Conservation (phyloP, 1,140 invertebrate genomes). For the Brachystomella parvula region DNA sequence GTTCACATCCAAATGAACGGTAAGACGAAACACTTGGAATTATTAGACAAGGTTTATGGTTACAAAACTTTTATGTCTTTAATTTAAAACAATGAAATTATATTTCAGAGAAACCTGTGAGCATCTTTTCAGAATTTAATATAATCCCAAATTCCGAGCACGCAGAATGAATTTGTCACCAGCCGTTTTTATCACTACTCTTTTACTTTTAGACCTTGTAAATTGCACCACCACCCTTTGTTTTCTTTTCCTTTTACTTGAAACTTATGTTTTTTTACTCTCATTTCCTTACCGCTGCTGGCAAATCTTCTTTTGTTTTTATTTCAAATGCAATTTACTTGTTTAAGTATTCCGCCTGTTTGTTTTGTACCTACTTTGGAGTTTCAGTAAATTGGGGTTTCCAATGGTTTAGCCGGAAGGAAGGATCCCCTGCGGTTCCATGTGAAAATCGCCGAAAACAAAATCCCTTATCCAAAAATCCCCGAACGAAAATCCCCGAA, state of each 20-base stretch:
- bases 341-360: too few species aligned
- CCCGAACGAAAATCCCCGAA: too few species aligned
- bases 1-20: conserved; percentile 28
- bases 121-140: neutral
- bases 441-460: too few species aligned
- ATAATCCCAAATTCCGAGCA: neutral
- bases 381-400: too few species aligned
- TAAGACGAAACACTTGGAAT: conserved; percentile 16
- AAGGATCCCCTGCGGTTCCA: too few species aligned
- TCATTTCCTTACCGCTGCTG: neutral
- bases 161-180: neutral
- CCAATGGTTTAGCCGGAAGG: too few species aligned
- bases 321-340: too few species aligned
- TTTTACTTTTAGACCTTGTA: neutral
- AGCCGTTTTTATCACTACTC: too few species aligned
- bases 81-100: neutral
- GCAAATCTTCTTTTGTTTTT: neutral
- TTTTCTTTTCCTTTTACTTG: neutral
- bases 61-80: neutral
- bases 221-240: neutral
- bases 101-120: neutral
- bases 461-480: too few species aligned
- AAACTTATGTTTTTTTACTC: neutral
- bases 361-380: too few species aligned
- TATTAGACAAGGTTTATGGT: too few species aligned